A percentile compares a stretch with the other conserved stretches of the same genome.
Conservation (phyloP, 2,797 vertebrate genomes). For the Neomorphus geoffroyi region DNA sequence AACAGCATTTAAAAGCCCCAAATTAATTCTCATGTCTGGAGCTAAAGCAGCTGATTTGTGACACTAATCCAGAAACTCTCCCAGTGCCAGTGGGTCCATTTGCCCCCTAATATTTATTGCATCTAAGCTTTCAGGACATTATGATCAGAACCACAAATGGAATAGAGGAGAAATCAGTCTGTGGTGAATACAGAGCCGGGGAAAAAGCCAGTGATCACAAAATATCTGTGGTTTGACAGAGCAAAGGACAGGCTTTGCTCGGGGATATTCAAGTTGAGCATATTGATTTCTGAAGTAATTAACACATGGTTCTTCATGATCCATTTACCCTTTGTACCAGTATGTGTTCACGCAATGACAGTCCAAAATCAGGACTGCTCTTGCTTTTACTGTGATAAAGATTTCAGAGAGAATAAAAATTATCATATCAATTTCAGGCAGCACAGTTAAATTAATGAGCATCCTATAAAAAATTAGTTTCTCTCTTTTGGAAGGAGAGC, state of each 20-base stretch:
- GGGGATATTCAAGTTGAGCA: conserved; percentile 13
- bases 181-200: not conserved
- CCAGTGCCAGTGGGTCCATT: not conserved
- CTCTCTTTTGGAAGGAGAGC: not conserved
- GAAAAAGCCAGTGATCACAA: not conserved
- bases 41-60: not conserved
- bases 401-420: not conserved
- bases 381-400: not conserved
- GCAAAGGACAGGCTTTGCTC: conserved; percentile 39
- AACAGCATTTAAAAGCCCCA: not conserved
- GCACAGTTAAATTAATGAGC: not conserved
- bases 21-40: not conserved
- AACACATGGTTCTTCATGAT: not conserved
- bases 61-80: not conserved
- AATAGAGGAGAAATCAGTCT: not conserved
- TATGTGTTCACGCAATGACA: not conserved
- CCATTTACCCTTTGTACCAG: conserved; percentile 30
- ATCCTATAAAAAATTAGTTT: not conserved
- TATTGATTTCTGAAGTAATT: conserved; percentile 61
- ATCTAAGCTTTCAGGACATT: not conserved
- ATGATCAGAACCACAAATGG: not conserved
- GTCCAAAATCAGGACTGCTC: not conserved
- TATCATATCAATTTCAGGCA: not conserved
- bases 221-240: conserved; percentile 8
- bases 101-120: not conserved